Base-by-base conservation (phyloP, 2,888 invertebrate genomes). In the Stratiomys singularior region DNA sequence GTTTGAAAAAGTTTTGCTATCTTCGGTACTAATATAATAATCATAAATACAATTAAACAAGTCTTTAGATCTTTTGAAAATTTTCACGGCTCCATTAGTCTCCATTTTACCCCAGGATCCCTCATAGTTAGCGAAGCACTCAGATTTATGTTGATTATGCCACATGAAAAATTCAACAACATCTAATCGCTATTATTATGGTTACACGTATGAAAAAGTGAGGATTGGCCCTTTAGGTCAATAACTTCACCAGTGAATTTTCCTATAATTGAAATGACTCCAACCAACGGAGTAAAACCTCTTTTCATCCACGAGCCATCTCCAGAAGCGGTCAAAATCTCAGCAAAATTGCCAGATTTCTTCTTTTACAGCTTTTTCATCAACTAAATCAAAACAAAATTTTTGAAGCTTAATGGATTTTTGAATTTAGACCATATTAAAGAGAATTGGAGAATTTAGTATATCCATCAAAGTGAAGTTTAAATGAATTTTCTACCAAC, bases 1-100 rank as follows among this genome's bases (percentile, higher is more conserved):
- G 52, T 52, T 52, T 52, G 52, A 9, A 52, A 52, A 52, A 52
- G 52, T 52, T 52, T 52, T 52, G 52, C 52, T 52, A 52, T 18
- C 52, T 52, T 15, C 52, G 15, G 4, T 15, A 13, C 52, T 15
- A 9, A 13, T 13, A 52, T 52, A 52, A 52, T 13, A 9, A 4
- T 15, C 52, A 52, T 13, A 52, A 52, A 52, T 52, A 52, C 4
- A 5, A 52, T 52, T 52, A 7, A 44, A 44, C 15, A 13, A 52
- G 52, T 52, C 52, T 52, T 52, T 52, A 18, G 2, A 52, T 52
- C 18, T 52, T 4, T 52, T 52, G 15, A 52, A 52, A 52, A 52
- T 52, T 52, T 52, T 18, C 52, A 52, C 44, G 44, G 44, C 44
- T 44, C 44, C 44, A 44, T 13, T 13, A 44, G 44, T 44, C 44